These are phyloP conservation scores for Cartodere bifasciata DNA, from an alignment of 2,888 invertebrate species.

Conservation along the genomic window DNA sequence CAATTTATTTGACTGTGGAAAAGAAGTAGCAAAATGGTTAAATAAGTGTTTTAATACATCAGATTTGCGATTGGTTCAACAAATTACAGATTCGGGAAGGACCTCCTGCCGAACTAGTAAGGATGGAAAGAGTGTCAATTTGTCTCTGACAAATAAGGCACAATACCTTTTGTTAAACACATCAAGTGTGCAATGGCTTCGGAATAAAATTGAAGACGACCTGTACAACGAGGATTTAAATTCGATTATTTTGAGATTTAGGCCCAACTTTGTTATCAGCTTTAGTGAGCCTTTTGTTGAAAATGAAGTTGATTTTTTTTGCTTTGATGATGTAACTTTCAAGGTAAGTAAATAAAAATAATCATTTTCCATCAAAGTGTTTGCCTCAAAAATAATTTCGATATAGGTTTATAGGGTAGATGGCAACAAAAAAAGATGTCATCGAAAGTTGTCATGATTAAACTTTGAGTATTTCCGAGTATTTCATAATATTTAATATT, in stretches of 20 bases:
- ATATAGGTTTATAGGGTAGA: too few species aligned
- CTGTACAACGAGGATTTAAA: constrained; percentile 41
- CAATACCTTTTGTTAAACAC: constrained; percentile 74
- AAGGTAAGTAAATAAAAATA: constrained; percentile 42
- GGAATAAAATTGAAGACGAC: constrained; percentile 43
- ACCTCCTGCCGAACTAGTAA: constrained; percentile 17
- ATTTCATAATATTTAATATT: too few species aligned
- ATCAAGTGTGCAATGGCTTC: constrained; percentile 63
- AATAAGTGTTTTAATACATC: constrained; percentile 54
- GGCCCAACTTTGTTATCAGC: constrained; percentile 80
- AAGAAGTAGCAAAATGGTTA: constrained; percentile 70
- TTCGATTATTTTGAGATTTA: constrained; percentile 54
- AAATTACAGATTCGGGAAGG: constrained; percentile 25
- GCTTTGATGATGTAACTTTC: constrained; percentile 52
- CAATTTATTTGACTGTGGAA: constrained; percentile 73
- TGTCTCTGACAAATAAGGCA: constrained; percentile 70
- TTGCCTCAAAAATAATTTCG: too few species aligned
- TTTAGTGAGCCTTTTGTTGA: constrained; percentile 65
- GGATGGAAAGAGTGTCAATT: constrained; percentile 24
- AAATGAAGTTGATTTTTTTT: constrained; percentile 51
- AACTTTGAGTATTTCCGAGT: too few species aligned
- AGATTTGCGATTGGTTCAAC: constrained; percentile 56
- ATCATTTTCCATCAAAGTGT: too few species aligned
- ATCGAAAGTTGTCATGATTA: too few species aligned
- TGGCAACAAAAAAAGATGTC: too few species aligned